Evolutionary conservation across 2,113 vertebrate species (phyloP).

Genomic region (Takifugu flavidus): DNA sequence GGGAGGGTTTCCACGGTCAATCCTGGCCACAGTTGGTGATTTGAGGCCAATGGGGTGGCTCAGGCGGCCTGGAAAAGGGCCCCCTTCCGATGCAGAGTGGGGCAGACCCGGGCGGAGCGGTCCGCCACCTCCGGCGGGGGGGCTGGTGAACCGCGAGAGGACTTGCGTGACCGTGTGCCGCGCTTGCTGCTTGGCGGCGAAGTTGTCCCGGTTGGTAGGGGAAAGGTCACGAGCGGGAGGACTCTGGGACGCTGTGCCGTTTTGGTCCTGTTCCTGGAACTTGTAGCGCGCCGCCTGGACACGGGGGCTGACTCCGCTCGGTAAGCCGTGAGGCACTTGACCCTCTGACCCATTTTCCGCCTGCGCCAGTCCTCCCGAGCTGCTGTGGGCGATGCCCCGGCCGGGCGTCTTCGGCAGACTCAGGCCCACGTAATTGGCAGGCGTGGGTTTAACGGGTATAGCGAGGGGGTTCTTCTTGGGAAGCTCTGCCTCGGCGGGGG

Average conservation of each 20-base stretch:
- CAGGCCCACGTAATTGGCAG: conserved; percentile 75
- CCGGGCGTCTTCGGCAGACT: conserved; percentile 78
- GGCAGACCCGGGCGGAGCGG: conserved; percentile 74
- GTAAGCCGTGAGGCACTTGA: conserved; percentile 65
- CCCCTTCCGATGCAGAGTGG: conserved; percentile 78
- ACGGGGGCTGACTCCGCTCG: conserved; percentile 85
- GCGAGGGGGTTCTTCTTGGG: conserved; percentile 84
- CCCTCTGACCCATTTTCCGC: conserved; percentile 84
- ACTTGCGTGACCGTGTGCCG: conserved; percentile 96
- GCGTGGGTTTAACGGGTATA: conserved; percentile 81
- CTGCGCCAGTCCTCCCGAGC: conserved; percentile 71
- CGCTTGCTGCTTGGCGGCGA: conserved; percentile 91
- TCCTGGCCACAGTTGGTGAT: conserved; percentile 84
- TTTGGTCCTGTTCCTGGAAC: conserved; percentile 98
- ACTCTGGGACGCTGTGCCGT: conserved; percentile 87
- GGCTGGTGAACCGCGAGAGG: conserved; percentile 92
- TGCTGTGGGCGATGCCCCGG: conserved; percentile 80
- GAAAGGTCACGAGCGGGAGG: conserved; percentile 90
- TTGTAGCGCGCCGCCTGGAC: conserved; percentile 93
- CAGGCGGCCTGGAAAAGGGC: conserved; percentile 76
- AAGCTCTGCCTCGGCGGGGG: conserved; percentile 74
- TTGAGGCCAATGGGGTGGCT: conserved; percentile 82
- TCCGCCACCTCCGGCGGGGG: conserved; percentile 71
- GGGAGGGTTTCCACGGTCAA: conserved; percentile 95
- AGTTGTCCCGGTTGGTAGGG: conserved; percentile 90